Conservation (phyloP, 2,797 vertebrate species). For the Gorsachius magnificus region DNA sequence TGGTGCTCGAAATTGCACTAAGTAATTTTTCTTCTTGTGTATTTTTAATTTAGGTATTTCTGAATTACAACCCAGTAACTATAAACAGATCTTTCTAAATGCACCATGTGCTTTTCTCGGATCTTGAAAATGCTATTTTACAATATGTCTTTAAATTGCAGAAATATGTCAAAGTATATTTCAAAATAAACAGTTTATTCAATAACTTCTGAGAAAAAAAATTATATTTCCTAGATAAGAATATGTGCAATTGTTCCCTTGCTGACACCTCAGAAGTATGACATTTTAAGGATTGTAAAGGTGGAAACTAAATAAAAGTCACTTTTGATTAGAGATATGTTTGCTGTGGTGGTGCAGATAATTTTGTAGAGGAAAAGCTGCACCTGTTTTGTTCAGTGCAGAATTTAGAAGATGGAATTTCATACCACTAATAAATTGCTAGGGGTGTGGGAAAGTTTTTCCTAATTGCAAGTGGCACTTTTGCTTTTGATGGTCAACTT, state of each 20-base stretch:
- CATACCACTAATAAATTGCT: neutral
- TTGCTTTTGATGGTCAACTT: neutral
- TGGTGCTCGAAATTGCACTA: neutral
- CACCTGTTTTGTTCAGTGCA: neutral
- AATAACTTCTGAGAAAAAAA: neutral
- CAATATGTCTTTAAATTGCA: neutral
- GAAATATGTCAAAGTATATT: neutral
- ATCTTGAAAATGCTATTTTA: neutral
- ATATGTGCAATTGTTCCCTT: neutral
- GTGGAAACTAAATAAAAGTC: neutral
- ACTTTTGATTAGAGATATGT: neutral
- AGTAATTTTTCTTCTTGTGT: neutral
- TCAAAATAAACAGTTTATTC: slow-evolving; percentile 20
- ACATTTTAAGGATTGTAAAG: neutral
- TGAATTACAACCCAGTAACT: neutral
- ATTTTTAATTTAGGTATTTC: neutral
- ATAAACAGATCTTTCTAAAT: neutral
- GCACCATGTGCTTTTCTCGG: neutral
- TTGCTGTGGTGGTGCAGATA: neutral
- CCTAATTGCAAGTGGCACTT: neutral
- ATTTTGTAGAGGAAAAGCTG: neutral
- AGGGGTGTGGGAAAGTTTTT: neutral
- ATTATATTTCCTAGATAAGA: neutral
- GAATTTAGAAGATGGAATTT: neutral
- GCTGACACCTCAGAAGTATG: neutral